These are phyloP conservation scores for Neodontobutis hainanensis DNA, from an alignment of 2,113 vertebrate genomes.

Conservation along the genomic window DNA sequence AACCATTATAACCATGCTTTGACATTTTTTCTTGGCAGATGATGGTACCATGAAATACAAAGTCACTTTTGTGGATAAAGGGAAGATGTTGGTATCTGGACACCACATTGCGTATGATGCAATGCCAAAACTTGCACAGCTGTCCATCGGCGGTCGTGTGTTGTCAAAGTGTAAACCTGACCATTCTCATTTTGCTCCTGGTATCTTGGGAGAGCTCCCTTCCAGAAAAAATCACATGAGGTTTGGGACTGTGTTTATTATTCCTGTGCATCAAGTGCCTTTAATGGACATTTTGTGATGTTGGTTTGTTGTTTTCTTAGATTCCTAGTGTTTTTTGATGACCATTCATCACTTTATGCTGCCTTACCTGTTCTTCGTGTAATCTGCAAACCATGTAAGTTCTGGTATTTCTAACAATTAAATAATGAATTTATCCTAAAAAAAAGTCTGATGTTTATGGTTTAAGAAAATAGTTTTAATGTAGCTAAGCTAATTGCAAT, in stretches of 20 bases:
- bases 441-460: no score
- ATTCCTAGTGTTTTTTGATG: slow-evolving; percentile 91
- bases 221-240: slow-evolving; percentile 87
- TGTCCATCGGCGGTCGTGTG: slow-evolving; percentile 86
- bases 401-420: background rate
- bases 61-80: slow-evolving; percentile 85
- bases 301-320: slow-evolving; percentile 61
- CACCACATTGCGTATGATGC: slow-evolving; percentile 87
- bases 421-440: no score
- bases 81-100: slow-evolving; percentile 85
- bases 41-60: slow-evolving; percentile 82
- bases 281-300: background rate
- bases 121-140: slow-evolving; percentile 71
- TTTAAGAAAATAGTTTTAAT: no score
- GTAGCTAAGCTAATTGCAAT: no score
- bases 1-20: background rate
- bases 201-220: slow-evolving; percentile 87
- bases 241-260: slow-evolving; percentile 43
- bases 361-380: slow-evolving; percentile 82
- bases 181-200: slow-evolving; percentile 79
- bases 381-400: slow-evolving; percentile 88
- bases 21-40: slow-evolving; percentile 62
- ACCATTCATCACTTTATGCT: slow-evolving; percentile 84
- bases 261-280: background rate
- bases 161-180: slow-evolving; percentile 82